Evolutionary conservation across 2,888 invertebrate species (phyloP), one percentile per base, ranked within the genome.

Genomic region (Rotaria magnacalcarata): DNA sequence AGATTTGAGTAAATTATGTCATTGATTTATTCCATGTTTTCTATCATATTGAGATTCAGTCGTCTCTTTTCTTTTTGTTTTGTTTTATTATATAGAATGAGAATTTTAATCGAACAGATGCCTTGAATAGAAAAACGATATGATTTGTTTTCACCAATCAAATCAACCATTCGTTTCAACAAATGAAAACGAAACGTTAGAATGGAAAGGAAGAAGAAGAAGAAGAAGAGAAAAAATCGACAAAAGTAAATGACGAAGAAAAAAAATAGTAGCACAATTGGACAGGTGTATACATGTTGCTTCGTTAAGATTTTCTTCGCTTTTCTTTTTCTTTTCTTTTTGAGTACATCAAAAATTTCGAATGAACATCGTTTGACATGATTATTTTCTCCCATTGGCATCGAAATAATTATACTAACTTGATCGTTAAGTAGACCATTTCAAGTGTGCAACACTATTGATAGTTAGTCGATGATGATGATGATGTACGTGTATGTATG

Each of bases 341-440:
- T 67, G 34, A 67, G 16, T 34, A 16, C 14, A 27, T 67, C 34
- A 34, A 67, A 67, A 67, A 34, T 4, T 34, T 67, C 67, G 67
- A 41, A 67, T 67, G 67, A 67, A 67, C 67, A 67, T 67, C 67
- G 19, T 67, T 67, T 67, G 16, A 19, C 34, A 67, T 67, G 67
- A 67, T 67, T 27, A 67, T 67, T 67, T 67, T 67, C 67, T 67
- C 67, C 67, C 67, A 19, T 67, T 67, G 67, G 67, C 67, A 67
- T 67, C 67, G 67, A 67, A 67, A 67, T 67, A 67, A 67, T 67
- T 67, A 67, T 67, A 67, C 67, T 67, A 67, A 67, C 67, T 67
- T 67, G 67, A 67, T 67, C 67, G 34, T 67, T 67, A 67, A 67
- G 67, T 67, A 67, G 67, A 67, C 67, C 67, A 67, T 67, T 67